Conservation (phyloP, 2,888 invertebrate species). For the Dermolepida albohirtum region DNA sequence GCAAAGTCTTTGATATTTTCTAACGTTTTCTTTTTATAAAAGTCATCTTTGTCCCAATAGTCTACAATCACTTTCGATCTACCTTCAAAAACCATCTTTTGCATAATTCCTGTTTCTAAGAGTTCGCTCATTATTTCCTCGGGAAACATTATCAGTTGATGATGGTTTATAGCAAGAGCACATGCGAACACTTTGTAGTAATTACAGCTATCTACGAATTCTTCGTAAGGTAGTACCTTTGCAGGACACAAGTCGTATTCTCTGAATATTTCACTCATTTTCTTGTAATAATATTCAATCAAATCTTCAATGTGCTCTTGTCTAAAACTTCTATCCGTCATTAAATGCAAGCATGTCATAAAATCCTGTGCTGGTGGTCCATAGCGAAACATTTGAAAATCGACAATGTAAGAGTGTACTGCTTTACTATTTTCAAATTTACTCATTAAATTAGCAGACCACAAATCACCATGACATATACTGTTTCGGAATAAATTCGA, state of each 20-base stretch:
- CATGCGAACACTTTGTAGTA: too few relatives aligned
- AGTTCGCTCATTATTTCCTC: neutral
- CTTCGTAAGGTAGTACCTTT: too few relatives aligned
- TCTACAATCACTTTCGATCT: constrained; percentile 1
- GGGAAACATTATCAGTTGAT: too few relatives aligned
- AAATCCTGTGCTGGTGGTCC: constrained; percentile 42
- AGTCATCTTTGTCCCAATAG: constrained; percentile 5
- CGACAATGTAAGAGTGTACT: constrained; percentile 36
- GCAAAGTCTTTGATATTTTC: constrained; percentile 17
- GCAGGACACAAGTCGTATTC: too few relatives aligned
- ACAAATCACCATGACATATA: constrained; percentile 73
- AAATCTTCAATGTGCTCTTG: constrained; percentile 14
- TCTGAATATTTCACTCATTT: too few relatives aligned
- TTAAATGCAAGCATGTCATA: constrained; percentile 39
- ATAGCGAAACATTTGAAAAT: constrained; percentile 44
- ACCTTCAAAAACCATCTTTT: constrained; percentile 17
- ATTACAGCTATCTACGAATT: too few relatives aligned
- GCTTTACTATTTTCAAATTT: constrained; percentile 18
- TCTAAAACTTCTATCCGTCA: constrained; percentile 33
- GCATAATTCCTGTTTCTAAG: neutral
- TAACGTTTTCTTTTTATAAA: constrained; percentile 14
- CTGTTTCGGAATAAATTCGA: constrained; percentile 66
- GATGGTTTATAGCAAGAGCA: too few relatives aligned
- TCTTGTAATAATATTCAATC: neutral
- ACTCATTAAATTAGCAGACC: constrained; percentile 69